Evolutionary conservation across 2,888 invertebrate genomes (phyloP), one percentile per base, ranked within the genome.

Genomic region (Cryptocheilus praepositus): DNA sequence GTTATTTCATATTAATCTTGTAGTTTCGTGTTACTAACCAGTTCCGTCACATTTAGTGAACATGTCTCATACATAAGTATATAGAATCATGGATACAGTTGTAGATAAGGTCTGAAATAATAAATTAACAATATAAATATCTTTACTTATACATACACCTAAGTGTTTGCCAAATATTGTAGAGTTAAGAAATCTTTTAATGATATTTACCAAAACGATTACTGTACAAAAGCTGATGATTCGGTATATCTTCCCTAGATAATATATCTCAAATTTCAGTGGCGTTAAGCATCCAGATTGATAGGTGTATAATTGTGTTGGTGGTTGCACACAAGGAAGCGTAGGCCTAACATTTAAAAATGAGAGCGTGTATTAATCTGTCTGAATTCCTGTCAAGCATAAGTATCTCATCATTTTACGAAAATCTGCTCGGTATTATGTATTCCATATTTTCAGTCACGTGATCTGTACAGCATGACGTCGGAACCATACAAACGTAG

Each of bases 241-340:
- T 36, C 66, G 66, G 46, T 74, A 76, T 43, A 74, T 55, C 59
- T 71, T 79, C 3, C 73, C 75, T 4, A 70, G 28, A 59, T 76
- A 76, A 36, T 60, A 56, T 22, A 79, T 70, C 61, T 77, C 77
- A 22, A 68, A 54, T 53, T 67, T 69, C 7, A 77, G 64, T 28
- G 67, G 73, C 3, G 61, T 61, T 19, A 74, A 25, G 25, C 77
- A 79, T 28, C 79, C 79, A 19, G 11, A 16, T 36, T 59, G 64
- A 65, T 71, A 51, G 1, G 71, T 77, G 51, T 77, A 77, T 8
- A 65, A 67, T 19, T 67, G 68, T 5, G 79, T 36, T 1, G 11
- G 36, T 36, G 36, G 13, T 36, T 36, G 36, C 11, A 11, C 36
- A 11, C 36, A 36, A 36, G 36, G 36, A 2, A 36, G 36, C 8